Percentiles rank a stretch among this genome's conserved stretches.
phyloP scores from a whole-genome alignment of 2,113 vertebrate species.

The Gopherus flavomarginatus region DNA sequence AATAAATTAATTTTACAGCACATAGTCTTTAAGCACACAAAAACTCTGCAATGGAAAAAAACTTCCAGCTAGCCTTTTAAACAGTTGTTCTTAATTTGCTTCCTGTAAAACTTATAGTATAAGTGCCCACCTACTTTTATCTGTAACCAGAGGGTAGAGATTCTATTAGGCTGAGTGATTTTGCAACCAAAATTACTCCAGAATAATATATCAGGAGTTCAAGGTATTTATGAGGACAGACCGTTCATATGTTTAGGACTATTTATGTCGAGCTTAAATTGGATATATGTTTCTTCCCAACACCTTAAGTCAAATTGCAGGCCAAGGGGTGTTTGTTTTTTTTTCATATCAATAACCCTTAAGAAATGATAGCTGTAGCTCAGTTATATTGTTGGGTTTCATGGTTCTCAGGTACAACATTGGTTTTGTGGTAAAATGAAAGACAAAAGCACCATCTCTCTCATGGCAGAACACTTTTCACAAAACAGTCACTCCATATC shows the following conservation, averaged over 20 bases:
- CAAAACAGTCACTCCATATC: too few relatives aligned
- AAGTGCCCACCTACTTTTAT: neutral
- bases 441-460: too few relatives aligned
- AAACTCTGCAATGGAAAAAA: neutral
- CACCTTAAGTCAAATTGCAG: neutral
- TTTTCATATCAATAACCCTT: neutral
- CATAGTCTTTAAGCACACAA: neutral
- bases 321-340: neutral
- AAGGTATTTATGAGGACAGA: neutral
- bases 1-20: slow-evolving; percentile 30
- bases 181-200: neutral
- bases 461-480: too few relatives aligned
- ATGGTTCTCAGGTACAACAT: too few relatives aligned
- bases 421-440: too few relatives aligned
- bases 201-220: neutral
- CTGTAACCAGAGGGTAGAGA: neutral
- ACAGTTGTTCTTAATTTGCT: neutral
- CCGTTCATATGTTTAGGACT: neutral
- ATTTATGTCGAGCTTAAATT: neutral
- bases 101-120: neutral
- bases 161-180: neutral
- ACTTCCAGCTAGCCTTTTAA: neutral
- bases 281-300: neutral
- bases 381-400: too few relatives aligned
- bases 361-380: neutral